These are phyloP conservation scores for Drosophila mercatorum DNA, from an alignment of 2,888 invertebrate genomes.

Conservation along the genomic window DNA sequence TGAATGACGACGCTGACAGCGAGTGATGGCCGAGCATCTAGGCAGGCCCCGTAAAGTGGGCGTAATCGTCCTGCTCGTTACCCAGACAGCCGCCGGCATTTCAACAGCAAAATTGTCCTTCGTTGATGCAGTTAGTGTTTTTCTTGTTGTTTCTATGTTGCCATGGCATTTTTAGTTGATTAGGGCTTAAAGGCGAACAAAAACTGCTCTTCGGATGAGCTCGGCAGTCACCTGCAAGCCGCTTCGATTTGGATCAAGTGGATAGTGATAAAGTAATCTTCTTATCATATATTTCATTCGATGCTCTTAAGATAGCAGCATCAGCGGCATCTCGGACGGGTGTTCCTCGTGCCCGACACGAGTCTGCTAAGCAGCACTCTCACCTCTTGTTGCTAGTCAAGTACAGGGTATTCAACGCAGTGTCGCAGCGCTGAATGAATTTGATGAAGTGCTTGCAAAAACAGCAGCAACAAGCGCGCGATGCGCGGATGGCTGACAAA, in stretches of 20 bases:
- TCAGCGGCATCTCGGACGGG: no score
- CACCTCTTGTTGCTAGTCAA: neutral
- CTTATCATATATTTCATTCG: neutral
- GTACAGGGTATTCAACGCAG: conserved; percentile 47
- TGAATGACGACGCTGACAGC: conserved; percentile 29
- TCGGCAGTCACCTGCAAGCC: conserved; percentile 22
- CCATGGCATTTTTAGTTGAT: conserved; percentile 76
- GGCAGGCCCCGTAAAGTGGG: conserved; percentile 41
- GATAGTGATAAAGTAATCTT: neutral
- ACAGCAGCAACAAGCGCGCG: conserved; percentile 31
- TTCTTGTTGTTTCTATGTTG: conserved; percentile 44
- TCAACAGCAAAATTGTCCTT: conserved; percentile 25
- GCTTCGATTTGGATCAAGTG: neutral
- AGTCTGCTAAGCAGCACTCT: neutral
- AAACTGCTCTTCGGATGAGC: conserved; percentile 18
- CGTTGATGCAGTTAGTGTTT: conserved; percentile 18
- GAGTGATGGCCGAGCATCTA: conserved; percentile 42
- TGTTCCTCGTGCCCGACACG: no score
- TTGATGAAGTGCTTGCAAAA: conserved; percentile 74
- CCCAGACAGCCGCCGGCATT: conserved; percentile 55
- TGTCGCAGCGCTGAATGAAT: conserved; percentile 66
- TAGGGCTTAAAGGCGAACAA: conserved; percentile 37
- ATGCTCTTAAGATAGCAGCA: neutral
- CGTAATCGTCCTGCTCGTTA: conserved; percentile 73
- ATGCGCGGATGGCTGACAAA: conserved; percentile 2